phyloP scores from a whole-genome alignment of 2,888 invertebrate species.

The Limnephilus marmoratus region DNA sequence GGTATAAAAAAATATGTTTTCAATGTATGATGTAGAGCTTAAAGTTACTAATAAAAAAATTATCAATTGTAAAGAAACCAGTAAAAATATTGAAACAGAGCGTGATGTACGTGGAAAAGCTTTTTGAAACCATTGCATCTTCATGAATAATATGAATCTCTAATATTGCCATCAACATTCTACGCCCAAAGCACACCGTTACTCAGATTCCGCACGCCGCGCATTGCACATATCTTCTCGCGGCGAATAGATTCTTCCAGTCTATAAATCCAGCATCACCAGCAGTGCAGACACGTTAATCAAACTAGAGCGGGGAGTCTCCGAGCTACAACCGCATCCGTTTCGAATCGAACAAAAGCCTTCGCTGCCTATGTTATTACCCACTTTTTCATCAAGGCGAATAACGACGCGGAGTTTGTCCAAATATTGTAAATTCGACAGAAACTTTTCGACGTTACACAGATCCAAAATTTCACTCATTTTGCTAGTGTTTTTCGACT shows the following conservation, averaged over 20 bases:
- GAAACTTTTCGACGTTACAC: neutral
- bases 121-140: neutral
- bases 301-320: neutral
- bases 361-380: neutral
- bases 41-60: too few species aligned
- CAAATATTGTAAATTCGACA: neutral
- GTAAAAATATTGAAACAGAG: too few species aligned
- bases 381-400: neutral
- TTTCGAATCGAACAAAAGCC: slow-evolving; percentile 25
- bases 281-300: slow-evolving; percentile 34
- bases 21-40: too few species aligned
- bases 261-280: neutral
- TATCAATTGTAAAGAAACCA: too few species aligned
- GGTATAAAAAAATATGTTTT: too few species aligned
- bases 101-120: neutral
- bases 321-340: slow-evolving; percentile 31
- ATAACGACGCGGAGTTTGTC: neutral
- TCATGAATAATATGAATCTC: neutral
- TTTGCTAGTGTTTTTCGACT: neutral
- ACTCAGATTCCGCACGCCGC: neutral
- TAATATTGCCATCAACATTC: neutral
- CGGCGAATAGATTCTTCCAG: neutral
- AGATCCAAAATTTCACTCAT: neutral
- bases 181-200: neutral
- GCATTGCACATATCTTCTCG: neutral